A percentile compares a stretch with the other conserved stretches of the same genome.
Evolutionary conservation across 2,113 vertebrate genomes (phyloP).

Genomic region (Myiozetetes cayanensis): DNA sequence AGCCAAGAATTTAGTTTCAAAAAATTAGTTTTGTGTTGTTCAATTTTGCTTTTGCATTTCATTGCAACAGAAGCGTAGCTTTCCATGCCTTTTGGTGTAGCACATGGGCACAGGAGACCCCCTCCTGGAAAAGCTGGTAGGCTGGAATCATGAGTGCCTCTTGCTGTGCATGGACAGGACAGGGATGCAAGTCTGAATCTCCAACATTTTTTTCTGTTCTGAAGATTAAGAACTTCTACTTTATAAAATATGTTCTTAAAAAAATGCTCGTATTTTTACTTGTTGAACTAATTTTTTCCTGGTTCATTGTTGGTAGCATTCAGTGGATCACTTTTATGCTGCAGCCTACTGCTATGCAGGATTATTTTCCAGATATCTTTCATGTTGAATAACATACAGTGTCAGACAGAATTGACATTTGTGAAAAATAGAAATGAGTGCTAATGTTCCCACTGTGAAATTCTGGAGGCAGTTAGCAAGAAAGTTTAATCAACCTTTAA

Average conservation of each 20-base stretch:
- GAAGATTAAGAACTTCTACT: neutral
- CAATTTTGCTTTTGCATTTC: neutral
- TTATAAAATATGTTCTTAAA: neutral
- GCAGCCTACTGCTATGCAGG: neutral
- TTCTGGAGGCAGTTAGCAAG: neutral
- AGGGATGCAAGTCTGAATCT: neutral
- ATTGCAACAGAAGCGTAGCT: neutral
- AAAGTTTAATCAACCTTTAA: slow-evolving; percentile 20
- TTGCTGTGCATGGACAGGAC: neutral
- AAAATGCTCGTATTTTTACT: neutral
- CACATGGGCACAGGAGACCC: neutral
- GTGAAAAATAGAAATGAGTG: slow-evolving; percentile 3
- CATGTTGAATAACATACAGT: neutral
- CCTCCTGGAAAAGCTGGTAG: neutral
- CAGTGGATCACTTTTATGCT: neutral
- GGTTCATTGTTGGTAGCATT: neutral
- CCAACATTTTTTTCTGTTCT: neutral
- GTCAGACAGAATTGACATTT: neutral
- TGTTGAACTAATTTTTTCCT: neutral
- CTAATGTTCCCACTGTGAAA: neutral
- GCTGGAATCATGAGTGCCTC: neutral
- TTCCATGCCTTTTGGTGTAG: neutral
- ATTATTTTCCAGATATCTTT: neutral
- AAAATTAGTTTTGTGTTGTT: neutral
- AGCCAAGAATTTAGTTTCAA: neutral